Evolutionary conservation across 2,113 vertebrate species (phyloP).

Genomic region (Progne subis): DNA sequence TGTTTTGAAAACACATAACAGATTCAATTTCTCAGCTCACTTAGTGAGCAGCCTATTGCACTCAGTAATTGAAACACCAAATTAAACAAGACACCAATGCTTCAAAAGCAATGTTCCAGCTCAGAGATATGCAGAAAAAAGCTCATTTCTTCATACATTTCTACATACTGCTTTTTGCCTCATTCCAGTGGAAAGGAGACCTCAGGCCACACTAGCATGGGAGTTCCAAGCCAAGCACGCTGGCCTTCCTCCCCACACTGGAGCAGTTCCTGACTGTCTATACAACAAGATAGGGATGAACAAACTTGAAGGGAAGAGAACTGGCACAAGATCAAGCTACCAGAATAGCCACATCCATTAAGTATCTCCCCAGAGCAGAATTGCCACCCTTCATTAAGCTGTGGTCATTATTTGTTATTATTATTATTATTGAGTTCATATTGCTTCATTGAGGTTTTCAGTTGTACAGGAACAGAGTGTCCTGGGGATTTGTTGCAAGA

Average conservation of each 20-base stretch:
- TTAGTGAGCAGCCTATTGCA: background rate
- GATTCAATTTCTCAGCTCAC: background rate
- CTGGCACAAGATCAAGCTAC: background rate
- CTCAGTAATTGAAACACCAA: background rate
- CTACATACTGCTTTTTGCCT: background rate
- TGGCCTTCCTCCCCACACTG: background rate
- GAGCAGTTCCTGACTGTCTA: background rate
- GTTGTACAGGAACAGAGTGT: background rate
- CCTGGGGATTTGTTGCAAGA: background rate
- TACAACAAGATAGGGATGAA: background rate
- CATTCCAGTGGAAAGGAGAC: background rate
- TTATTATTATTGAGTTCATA: background rate
- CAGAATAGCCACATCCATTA: background rate
- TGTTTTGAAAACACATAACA: background rate
- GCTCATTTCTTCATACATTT: background rate
- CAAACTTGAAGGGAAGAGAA: background rate
- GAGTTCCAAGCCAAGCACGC: background rate
- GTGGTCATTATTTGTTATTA: background rate
- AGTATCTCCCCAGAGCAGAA: background rate
- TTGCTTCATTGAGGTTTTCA: background rate
- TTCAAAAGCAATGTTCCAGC: background rate
- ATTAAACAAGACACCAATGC: background rate
- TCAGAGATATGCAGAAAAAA: background rate
- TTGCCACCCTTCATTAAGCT: background rate
- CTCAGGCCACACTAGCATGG: background rate